Base-by-base conservation (phyloP, 2,113 vertebrate species). In the Isichthys henryi region DNA sequence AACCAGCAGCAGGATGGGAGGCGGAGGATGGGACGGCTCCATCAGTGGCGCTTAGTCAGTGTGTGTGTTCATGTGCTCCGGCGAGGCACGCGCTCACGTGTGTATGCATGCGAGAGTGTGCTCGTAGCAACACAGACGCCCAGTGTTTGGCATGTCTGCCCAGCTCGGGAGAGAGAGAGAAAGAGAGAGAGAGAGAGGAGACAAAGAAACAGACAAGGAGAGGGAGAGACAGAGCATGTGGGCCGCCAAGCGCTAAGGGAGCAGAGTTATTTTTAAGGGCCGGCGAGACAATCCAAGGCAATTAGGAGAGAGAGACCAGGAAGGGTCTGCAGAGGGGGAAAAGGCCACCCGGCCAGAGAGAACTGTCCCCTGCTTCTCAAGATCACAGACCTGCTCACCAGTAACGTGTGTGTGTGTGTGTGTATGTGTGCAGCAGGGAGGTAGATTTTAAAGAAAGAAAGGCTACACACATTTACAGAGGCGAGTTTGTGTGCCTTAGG, bases 151-250 rank as follows among this genome's bases (percentile, higher is more conserved):
- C 43, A n/a, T 23, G 45, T 70, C 39, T 88, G 43, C 10, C 87
- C 45, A 39, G n/a, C 21, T n/a, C 13, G 17, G 17, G 21, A 23
- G 58, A 17, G 56, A 66, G 56, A 88, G 21, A 70, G 39, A 88
- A n/a, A 15, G 13, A 74, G 62, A 9, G 21, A 50, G 43, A 77
- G 62, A 48, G n/a, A 35, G 27, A 27, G 50, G 62, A 88, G n/a
- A 83, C 87, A 87, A 70, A 66, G 86, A 83, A 46, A 86, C 88
- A 85, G 39, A 46, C 31, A 58, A 77, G 45, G 87, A 90, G 88
- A 83, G 70, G 62, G 56, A 91, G 86, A 3, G 86, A 87, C 82
- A 66, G 83, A n/a, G 88, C 53, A 46, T 90, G 89, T 89, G 89
- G 80, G 46, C 88, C 77, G 27, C 70, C 39, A 50, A 88, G 88